Evolutionary conservation across 2,797 vertebrate species (phyloP).

Genomic region (Fundulus diaphanus): DNA sequence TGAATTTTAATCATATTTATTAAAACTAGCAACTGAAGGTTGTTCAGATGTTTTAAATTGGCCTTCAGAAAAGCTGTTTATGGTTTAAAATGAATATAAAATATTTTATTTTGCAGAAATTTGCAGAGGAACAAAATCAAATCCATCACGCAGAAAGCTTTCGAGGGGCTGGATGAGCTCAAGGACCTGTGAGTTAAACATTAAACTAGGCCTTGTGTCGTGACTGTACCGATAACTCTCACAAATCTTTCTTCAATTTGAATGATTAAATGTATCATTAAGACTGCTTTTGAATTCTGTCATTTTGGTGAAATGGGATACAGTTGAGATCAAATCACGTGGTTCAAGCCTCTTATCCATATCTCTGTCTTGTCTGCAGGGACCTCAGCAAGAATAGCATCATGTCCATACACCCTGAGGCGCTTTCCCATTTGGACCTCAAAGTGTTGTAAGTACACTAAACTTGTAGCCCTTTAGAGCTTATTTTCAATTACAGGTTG

Average conservation of each 20-base stretch:
- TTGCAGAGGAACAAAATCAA: conserved; percentile 94
- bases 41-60: background rate
- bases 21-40: background rate
- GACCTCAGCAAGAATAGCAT: conserved; percentile 93
- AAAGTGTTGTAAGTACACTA: conserved; percentile 90
- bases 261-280: conserved; percentile 37
- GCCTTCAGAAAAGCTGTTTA: background rate
- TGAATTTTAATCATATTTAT: background rate
- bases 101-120: conserved; percentile 78
- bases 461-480: background rate
- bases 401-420: conserved; percentile 93
- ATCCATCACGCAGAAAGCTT: conserved; percentile 92
- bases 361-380: conserved; percentile 74
- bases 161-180: conserved; percentile 88
- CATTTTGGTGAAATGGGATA: conserved; percentile 29
- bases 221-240: background rate
- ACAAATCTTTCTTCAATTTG: conserved; percentile 8
- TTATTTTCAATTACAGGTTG: conserved; percentile 1
- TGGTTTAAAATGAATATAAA: background rate
- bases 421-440: conserved; percentile 86
- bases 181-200: conserved; percentile 89
- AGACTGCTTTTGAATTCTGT: conserved; percentile 19
- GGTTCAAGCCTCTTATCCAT: conserved; percentile 35
- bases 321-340: conserved; percentile 28
- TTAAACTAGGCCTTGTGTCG: background rate